Percentiles rank a stretch among this genome's conserved stretches.
These are phyloP conservation scores for Luperina nickerlii DNA, from an alignment of 2,888 invertebrate genomes.

Conservation along the genomic window DNA sequence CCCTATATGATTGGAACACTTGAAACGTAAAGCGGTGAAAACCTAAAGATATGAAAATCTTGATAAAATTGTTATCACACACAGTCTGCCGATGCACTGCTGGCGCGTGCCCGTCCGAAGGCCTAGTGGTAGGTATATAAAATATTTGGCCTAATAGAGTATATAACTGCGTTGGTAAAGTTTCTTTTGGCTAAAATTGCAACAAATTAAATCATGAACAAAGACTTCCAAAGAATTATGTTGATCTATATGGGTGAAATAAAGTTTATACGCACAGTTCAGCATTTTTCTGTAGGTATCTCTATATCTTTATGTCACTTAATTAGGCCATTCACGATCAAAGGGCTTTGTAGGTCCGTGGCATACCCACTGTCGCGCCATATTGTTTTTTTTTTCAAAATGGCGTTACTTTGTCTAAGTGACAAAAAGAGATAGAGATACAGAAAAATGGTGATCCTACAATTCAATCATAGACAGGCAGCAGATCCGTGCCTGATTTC, in stretches of 20 bases:
- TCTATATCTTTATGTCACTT: neutral
- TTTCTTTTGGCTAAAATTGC: neutral
- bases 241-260: neutral
- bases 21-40: neutral
- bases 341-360: neutral
- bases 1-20: neutral
- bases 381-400: neutral
- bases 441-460: neutral
- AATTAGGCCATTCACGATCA: neutral
- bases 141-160: slow-evolving; percentile 47
- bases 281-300: neutral
- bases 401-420: neutral
- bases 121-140: neutral
- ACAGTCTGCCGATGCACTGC: neutral
- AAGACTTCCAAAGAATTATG: neutral
- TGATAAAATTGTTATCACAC: neutral
- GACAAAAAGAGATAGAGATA: neutral
- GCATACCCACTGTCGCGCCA: neutral
- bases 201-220: neutral
- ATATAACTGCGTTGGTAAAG: neutral
- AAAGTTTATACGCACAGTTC: neutral
- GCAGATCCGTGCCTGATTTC: neutral
- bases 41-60: neutral
- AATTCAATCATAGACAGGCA: neutral
- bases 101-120: neutral